phyloP scores from a whole-genome alignment of 1,140 invertebrate species.

The Delia radicum region DNA sequence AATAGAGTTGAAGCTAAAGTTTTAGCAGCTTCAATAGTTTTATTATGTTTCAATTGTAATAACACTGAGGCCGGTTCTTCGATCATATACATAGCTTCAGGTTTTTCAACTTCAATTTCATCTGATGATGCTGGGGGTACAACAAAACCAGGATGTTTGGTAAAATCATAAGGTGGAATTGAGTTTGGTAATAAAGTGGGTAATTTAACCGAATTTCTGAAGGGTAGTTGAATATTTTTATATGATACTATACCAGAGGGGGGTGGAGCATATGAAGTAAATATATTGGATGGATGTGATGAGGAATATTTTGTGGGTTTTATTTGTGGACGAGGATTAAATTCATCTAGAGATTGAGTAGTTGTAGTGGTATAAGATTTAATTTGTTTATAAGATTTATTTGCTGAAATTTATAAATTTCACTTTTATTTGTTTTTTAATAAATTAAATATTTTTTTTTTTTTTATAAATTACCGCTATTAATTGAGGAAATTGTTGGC shows the following conservation, averaged over 20 bases:
- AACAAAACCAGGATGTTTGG: slow-evolving; percentile 3
- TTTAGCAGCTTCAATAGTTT: slow-evolving; percentile 26
- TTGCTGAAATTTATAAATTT: neutral
- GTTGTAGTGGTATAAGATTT: slow-evolving; percentile 1
- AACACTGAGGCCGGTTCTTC: slow-evolving; percentile 21
- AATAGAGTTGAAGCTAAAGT: slow-evolving; percentile 24
- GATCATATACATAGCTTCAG: slow-evolving; percentile 14
- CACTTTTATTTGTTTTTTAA: neutral
- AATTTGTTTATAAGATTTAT: neutral
- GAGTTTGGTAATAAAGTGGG: slow-evolving; percentile 11
- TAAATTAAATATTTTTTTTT: neutral
- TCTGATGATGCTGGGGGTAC: neutral
- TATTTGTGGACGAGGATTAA: neutral
- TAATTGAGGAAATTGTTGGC: neutral
- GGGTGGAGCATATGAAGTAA: slow-evolving; percentile 26
- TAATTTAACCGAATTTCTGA: neutral
- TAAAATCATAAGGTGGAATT: neutral
- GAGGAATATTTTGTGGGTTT: neutral
- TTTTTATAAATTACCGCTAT: neutral
- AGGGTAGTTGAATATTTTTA: slow-evolving; percentile 11
- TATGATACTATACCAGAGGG: slow-evolving; percentile 19
- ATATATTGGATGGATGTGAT: neutral
- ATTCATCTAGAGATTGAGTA: neutral
- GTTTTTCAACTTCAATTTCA: neutral
- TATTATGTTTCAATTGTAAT: slow-evolving; percentile 21